A percentile compares a stretch with the other conserved stretches of the same genome.
Evolutionary conservation across 2,888 invertebrate genomes (phyloP).

Genomic region (Busseola fusca): DNA sequence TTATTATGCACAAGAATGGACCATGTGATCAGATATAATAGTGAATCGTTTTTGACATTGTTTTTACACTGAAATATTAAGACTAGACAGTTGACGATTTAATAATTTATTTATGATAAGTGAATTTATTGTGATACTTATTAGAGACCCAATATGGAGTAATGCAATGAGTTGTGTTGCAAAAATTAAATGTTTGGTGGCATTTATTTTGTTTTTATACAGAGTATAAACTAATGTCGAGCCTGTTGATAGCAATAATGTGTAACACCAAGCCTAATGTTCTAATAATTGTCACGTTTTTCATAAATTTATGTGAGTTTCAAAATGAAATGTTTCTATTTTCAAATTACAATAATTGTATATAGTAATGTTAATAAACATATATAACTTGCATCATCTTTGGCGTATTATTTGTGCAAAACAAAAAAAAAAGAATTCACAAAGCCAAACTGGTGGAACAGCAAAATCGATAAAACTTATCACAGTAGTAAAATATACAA

Average conservation of each 20-base stretch:
- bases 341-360: slow-evolving; percentile 87
- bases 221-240: slow-evolving; percentile 66
- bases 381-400: slow-evolving; percentile 81
- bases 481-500: slow-evolving; percentile 48
- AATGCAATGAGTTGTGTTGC: slow-evolving; percentile 77
- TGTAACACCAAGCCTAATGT: slow-evolving; percentile 81
- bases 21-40: slow-evolving; percentile 85
- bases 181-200: slow-evolving; percentile 72
- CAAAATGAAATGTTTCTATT: slow-evolving; percentile 86
- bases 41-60: slow-evolving; percentile 87
- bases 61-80: slow-evolving; percentile 83
- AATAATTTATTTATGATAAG: slow-evolving; percentile 88
- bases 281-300: slow-evolving; percentile 80
- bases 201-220: slow-evolving; percentile 76
- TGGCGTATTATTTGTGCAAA: slow-evolving; percentile 58
- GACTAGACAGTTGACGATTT: slow-evolving; percentile 86
- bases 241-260: slow-evolving; percentile 72
- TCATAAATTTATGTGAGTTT: slow-evolving; percentile 84
- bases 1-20: slow-evolving; percentile 85
- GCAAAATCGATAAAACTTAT: slow-evolving; percentile 45
- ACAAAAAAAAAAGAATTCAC: slow-evolving; percentile 39
- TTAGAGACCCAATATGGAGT: slow-evolving; percentile 77
- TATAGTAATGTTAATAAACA: slow-evolving; percentile 88
- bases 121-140: slow-evolving; percentile 87
- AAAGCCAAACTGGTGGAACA: slow-evolving; percentile 30